Percentiles rank a stretch among this genome's conserved stretches.
These are phyloP conservation scores for Sclerodermus sp. DNA, from an alignment of 2,888 invertebrate species.

Conservation along the genomic window DNA sequence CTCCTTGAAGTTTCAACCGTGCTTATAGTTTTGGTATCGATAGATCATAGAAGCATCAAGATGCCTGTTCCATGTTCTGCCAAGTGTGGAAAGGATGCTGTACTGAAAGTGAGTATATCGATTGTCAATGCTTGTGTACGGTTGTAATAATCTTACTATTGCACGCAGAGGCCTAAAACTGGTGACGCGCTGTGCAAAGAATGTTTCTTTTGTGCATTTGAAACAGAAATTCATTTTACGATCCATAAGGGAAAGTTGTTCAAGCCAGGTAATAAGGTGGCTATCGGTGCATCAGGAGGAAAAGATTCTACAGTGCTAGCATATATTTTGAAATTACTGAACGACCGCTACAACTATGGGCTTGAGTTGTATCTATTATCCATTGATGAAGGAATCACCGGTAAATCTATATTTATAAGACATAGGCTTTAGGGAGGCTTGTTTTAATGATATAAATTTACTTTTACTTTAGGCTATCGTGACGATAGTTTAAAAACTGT, in stretches of 20 bases:
- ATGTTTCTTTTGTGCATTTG: slow-evolving; percentile 92
- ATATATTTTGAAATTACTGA: slow-evolving; percentile 86
- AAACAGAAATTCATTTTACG: slow-evolving; percentile 92
- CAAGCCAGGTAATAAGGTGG: slow-evolving; percentile 80
- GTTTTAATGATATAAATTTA: background rate
- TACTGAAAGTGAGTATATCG: slow-evolving; percentile 67
- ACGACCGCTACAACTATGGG: slow-evolving; percentile 87
- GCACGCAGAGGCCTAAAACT: slow-evolving; percentile 79
- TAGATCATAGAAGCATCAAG: slow-evolving; percentile 27
- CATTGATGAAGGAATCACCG: slow-evolving; percentile 97
- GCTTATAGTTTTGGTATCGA: too few species aligned
- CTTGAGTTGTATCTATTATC: slow-evolving; percentile 88
- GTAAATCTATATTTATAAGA: slow-evolving; percentile 39
- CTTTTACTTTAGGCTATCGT: slow-evolving; percentile 68
- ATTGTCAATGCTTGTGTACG: too few species aligned
- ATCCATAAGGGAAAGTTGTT: slow-evolving; percentile 82
- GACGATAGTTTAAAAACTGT: slow-evolving; percentile 98
- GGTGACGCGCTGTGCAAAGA: slow-evolving; percentile 90
- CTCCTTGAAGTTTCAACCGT: too few species aligned
- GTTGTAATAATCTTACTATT: background rate
- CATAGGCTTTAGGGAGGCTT: too few species aligned
- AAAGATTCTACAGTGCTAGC: slow-evolving; percentile 98
- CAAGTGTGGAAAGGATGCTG: slow-evolving; percentile 75
- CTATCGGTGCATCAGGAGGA: slow-evolving; percentile 91
- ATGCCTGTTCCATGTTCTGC: slow-evolving; percentile 74